Base-by-base conservation (phyloP, 2,888 invertebrate species). In the Drosophila nigricruria region DNA sequence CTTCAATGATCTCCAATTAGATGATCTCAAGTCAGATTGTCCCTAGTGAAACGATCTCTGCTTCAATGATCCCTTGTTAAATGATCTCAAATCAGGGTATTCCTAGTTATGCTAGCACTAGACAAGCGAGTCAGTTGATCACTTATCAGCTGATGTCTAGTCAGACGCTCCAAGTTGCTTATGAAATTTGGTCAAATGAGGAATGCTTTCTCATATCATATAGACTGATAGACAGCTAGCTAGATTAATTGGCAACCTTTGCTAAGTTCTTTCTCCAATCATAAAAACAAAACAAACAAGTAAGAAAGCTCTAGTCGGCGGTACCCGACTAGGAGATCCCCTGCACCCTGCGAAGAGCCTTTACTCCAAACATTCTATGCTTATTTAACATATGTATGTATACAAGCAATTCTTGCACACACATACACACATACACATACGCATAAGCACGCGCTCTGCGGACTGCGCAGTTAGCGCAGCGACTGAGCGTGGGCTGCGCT, bases 221-320 rank as follows among this genome's bases (percentile, higher is more conserved):
- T 30, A 6, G 50, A 4, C 27, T 14, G n/a, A 25, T 25, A 25
- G 36, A 36, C n/a, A 25, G 25, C 25, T 53, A 40, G 38, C 12
- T 54, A 54, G 53, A 54, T 54, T 18, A 40, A 27, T 38, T 18
- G 12, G 38, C 53, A 18, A 5, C 32, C 20, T 53, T 38, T 53
- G 53, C 36, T 4, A 14, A 12, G 16, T 38, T 53, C 32, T 53
- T 27, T 36, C n/a, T 12, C 30, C 49, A 38, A 53, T 23, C 12
- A 36, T 43, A 18, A 43, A 50, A 23, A 34, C 14, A 12, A 52
- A 16, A 23, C 23, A 23, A 36, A n/a, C n/a, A n/a, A n/a, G n/a
- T n/a, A n/a, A n/a, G n/a, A n/a, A n/a, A n/a, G n/a, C n/a, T n/a
- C n/a, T n/a, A n/a, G n/a, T n/a, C n/a, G n/a, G n/a, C n/a, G n/a